A percentile compares a stretch with the other conserved stretches of the same genome.
Conservation (phyloP, 2,888 invertebrate species). For the Oxyscelio sp. region DNA sequence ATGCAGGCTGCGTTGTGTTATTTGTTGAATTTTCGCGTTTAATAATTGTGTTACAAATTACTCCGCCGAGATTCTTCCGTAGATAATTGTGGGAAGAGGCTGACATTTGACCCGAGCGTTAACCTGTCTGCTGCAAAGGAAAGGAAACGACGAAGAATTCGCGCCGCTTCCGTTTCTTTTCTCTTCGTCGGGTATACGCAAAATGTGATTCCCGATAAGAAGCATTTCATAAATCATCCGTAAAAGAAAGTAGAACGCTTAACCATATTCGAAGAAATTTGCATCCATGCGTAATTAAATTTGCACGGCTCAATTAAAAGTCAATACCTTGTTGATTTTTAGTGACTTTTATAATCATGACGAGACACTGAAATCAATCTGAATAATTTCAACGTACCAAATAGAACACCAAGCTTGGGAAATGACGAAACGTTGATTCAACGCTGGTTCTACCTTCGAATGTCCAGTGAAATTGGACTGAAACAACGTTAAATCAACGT, state of each 20-base stretch:
- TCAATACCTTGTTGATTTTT: too few species aligned
- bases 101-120: constrained; percentile 67
- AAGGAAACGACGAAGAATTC: constrained; percentile 28
- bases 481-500: too few species aligned
- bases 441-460: too few species aligned
- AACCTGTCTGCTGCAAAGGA: constrained; percentile 22
- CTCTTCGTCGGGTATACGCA: constrained; percentile 22
- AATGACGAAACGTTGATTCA: too few species aligned
- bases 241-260: constrained; percentile 37
- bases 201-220: constrained; percentile 35
- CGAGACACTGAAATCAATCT: too few species aligned
- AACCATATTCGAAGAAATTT: background rate
- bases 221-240: constrained; percentile 47
- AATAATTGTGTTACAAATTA: constrained; percentile 50
- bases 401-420: too few species aligned
- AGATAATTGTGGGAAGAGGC: constrained; percentile 57
- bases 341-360: too few species aligned
- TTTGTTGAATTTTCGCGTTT: constrained; percentile 44
- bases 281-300: constrained; percentile 24
- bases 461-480: too few species aligned
- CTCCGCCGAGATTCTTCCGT: constrained; percentile 35
- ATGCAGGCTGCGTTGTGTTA: constrained; percentile 2
- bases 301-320: too few species aligned
- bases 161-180: constrained; percentile 54
- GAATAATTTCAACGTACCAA: too few species aligned